A percentile compares a stretch with the other conserved stretches of the same genome.
Conservation (phyloP, 2,113 vertebrate genomes). For the Albula goreensis region DNA sequence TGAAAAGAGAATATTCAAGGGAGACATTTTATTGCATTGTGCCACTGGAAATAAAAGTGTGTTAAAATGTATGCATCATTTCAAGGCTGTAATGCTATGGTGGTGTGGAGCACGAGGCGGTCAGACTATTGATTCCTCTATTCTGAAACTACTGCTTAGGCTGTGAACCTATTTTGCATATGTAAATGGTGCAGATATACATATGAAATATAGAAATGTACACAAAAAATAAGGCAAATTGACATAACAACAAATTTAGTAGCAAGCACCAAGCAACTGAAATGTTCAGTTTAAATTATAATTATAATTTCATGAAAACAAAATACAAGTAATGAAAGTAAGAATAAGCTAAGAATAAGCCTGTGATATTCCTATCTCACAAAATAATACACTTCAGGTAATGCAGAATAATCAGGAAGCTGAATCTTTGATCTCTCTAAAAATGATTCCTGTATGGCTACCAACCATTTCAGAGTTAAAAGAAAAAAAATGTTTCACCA, state of each 20-base stretch:
- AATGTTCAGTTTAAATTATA: too few relatives aligned
- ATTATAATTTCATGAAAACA: neutral
- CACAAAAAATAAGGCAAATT: too few relatives aligned
- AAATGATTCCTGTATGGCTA: neutral
- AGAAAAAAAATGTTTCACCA: neutral
- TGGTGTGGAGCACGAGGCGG: neutral
- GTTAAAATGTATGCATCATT: neutral
- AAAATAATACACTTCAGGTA: neutral
- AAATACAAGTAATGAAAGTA: neutral
- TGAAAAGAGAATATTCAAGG: neutral
- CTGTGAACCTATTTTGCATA: too few relatives aligned
- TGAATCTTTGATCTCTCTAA: neutral
- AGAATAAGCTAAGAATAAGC: neutral
- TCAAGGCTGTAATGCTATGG: neutral
- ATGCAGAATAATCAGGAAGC: neutral
- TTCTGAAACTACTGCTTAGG: neutral
- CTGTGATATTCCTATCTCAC: neutral
- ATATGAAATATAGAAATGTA: too few relatives aligned
- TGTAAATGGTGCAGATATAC: too few relatives aligned
- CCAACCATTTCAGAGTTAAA: neutral
- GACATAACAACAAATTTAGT: too few relatives aligned
- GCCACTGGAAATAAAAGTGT: neutral
- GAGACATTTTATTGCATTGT: slow-evolving; percentile 3
- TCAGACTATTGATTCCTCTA: neutral
- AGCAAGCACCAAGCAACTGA: too few relatives aligned